phyloP scores from a whole-genome alignment of 2,888 invertebrate genomes.

The Scaptomyza parva region DNA sequence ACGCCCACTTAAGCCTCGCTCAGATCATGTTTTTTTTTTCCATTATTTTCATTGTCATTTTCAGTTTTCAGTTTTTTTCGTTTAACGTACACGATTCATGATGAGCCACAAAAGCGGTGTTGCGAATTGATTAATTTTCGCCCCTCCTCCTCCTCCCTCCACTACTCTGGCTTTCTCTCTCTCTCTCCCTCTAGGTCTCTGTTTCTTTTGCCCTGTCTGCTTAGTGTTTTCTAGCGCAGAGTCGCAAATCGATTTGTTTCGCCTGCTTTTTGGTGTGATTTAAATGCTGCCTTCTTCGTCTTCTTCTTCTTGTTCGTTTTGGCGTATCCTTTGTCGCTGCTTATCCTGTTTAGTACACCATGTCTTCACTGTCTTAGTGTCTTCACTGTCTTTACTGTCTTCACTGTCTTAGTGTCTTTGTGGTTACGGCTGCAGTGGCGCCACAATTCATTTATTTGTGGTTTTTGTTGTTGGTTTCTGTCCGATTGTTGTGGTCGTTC shows the following conservation, averaged over 20 bases:
- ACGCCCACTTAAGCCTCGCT: constrained; percentile 44
- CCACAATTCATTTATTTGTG: constrained; percentile 37
- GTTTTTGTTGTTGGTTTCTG: constrained; percentile 7
- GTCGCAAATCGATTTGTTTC: constrained; percentile 66
- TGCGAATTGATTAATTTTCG: constrained; percentile 77
- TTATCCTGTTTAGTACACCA: constrained; percentile 22
- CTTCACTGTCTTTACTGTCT: no score
- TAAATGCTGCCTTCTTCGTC: constrained; percentile 23
- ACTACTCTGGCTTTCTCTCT: background rate
- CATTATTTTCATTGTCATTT: background rate
- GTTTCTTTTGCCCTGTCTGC: background rate
- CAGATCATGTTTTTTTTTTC: constrained; percentile 47
- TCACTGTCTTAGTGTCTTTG: no score
- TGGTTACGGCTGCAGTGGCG: constrained; percentile 32
- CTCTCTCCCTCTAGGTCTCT: background rate
- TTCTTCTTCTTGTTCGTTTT: no score
- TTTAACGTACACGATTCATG: constrained; percentile 3
- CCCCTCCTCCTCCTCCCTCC: background rate
- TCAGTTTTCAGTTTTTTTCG: no score
- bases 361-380: no score
- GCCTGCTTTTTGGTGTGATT: constrained; percentile 69
- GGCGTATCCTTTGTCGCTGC: constrained; percentile 25
- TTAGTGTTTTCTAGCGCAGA: constrained; percentile 4
- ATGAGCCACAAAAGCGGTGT: constrained; percentile 63
- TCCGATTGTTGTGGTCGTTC: constrained; percentile 6